A percentile compares a stretch with the other conserved stretches of the same genome.
phyloP scores from a whole-genome alignment of 2,113 vertebrate genomes.

The Buteo buteo region DNA sequence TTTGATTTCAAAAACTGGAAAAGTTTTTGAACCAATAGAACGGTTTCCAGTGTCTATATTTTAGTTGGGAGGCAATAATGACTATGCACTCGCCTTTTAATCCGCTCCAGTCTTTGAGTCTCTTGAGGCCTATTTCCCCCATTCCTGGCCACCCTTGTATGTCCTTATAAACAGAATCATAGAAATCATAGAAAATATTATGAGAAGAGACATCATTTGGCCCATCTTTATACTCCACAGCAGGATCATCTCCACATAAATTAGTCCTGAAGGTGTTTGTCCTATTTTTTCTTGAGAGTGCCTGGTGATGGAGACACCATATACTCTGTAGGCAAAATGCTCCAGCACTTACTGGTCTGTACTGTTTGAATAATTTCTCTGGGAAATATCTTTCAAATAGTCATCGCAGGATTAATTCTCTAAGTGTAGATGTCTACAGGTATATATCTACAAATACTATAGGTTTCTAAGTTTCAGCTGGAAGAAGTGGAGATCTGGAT shows the following conservation, averaged over 20 bases:
- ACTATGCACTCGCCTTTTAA: neutral
- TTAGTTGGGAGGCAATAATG: neutral
- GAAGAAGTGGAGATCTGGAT: neutral
- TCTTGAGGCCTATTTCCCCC: neutral
- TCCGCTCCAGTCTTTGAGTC: neutral
- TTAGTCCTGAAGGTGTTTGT: neutral
- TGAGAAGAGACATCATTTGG: neutral
- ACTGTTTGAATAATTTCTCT: neutral
- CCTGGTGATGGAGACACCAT: neutral
- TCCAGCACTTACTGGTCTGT: neutral
- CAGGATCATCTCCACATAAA: neutral
- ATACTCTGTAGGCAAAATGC: neutral
- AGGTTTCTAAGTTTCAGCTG: neutral
- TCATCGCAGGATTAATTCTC: neutral
- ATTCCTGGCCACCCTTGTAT: neutral
- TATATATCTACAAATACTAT: neutral
- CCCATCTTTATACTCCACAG: neutral
- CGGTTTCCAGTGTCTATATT: neutral
- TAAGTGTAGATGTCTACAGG: neutral
- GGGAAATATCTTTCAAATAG: neutral
- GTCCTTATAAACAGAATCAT: neutral
- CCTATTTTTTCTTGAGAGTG: neutral
- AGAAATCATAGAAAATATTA: neutral
- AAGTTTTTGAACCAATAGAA: neutral
- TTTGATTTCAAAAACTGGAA: neutral